These are phyloP conservation scores for Drosophila neoperkinsi DNA, from an alignment of 2,888 invertebrate genomes.

Conservation along the genomic window DNA sequence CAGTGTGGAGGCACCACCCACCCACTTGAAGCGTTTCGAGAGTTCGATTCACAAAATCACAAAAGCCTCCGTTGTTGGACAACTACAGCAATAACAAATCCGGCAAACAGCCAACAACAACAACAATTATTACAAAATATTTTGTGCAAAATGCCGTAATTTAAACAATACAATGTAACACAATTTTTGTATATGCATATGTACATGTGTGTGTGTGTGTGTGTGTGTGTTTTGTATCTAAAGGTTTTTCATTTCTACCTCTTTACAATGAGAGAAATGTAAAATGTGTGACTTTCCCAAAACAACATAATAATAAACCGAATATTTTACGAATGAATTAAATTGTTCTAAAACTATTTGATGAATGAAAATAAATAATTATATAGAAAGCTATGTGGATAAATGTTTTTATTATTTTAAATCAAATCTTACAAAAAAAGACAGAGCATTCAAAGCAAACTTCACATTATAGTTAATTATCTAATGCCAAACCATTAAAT, in stretches of 20 bases:
- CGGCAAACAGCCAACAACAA: constrained; percentile 15
- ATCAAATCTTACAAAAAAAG: not conserved
- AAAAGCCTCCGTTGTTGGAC: constrained; percentile 53
- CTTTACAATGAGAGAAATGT: constrained; percentile 35
- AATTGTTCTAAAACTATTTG: constrained; percentile 13
- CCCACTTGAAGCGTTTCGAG: constrained; percentile 43
- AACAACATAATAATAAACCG: constrained; percentile 29
- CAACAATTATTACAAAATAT: constrained; percentile 66
- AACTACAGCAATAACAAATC: constrained; percentile 27
- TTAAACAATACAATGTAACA: constrained; percentile 40
- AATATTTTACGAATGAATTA: constrained; percentile 9
- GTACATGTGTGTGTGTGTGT: constrained; percentile 11
- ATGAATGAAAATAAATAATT: not conserved
- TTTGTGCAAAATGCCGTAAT: constrained; percentile 60
- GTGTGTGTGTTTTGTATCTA: constrained; percentile 19
- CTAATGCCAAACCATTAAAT: not conserved
- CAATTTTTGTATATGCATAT: constrained; percentile 7
- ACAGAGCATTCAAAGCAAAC: not conserved
- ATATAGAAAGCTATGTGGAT: not conserved
- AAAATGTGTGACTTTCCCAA: constrained; percentile 37
- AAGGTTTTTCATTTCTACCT: constrained; percentile 33
- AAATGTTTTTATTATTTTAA: constrained; percentile 6
- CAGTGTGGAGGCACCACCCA: constrained; percentile 8
- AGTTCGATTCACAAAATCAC: constrained; percentile 77
- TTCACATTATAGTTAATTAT: not conserved